These are phyloP conservation scores for Paramisgurnus dabryanus DNA, from an alignment of 2,113 vertebrate species.

Conservation along the genomic window DNA sequence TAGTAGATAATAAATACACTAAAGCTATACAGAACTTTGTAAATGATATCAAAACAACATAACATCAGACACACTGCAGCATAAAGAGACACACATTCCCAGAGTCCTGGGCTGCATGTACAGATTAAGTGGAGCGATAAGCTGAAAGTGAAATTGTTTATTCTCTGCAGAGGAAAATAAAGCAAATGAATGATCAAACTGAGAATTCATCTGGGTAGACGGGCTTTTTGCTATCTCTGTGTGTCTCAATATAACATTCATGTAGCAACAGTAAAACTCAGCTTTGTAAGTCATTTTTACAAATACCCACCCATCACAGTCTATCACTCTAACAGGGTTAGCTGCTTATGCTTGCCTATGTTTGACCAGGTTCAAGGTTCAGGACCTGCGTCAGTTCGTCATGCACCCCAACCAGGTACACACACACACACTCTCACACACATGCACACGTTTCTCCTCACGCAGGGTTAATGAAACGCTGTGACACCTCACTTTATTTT, in stretches of 20 bases:
- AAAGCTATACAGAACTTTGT: slow-evolving; percentile 7
- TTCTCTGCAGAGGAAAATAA: slow-evolving; percentile 69
- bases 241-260: slow-evolving; percentile 85
- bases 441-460: slow-evolving; percentile 51
- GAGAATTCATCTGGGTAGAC: slow-evolving; percentile 87
- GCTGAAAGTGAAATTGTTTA: slow-evolving; percentile 84
- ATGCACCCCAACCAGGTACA: slow-evolving; percentile 5
- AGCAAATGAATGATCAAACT: slow-evolving; percentile 60
- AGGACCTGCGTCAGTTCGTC: slow-evolving; percentile 23
- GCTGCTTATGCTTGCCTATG: slow-evolving; percentile 12
- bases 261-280: slow-evolving; percentile 53
- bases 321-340: background rate
- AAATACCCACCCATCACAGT: background rate
- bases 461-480: slow-evolving; percentile 84
- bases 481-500: slow-evolving; percentile 76
- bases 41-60: slow-evolving; percentile 50
- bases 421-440: slow-evolving; percentile 28
- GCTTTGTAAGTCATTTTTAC: slow-evolving; percentile 18
- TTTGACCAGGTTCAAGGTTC: slow-evolving; percentile 36
- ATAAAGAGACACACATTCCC: slow-evolving; percentile 59
- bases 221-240: slow-evolving; percentile 49
- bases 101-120: slow-evolving; percentile 50
- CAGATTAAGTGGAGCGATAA: slow-evolving; percentile 76
- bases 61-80: slow-evolving; percentile 58
- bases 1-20: background rate